A percentile compares a stretch with the other conserved stretches of the same genome.
These are phyloP conservation scores for Homalodisca vitripennis DNA, from an alignment of 1,140 invertebrate genomes.

Conservation along the genomic window DNA sequence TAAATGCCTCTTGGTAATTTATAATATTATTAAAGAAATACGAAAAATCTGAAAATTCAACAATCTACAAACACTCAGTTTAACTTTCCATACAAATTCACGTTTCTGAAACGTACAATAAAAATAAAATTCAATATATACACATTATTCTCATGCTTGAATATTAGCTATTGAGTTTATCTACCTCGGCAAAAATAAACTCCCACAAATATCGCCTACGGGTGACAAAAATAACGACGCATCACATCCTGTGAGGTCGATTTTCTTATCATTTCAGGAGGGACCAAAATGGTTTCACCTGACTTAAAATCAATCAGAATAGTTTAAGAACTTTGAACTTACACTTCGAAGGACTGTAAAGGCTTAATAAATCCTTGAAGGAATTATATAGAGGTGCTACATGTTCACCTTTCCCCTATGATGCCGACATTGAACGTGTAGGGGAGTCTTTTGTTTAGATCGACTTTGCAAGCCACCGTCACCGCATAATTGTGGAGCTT, in stretches of 20 bases:
- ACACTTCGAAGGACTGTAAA: constrained; percentile 18
- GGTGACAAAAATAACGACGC: constrained; percentile 30
- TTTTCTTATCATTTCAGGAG: background rate
- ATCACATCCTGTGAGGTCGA: constrained; percentile 27
- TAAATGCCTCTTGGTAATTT: no score
- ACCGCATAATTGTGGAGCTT: constrained; percentile 26
- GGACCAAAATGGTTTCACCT: background rate
- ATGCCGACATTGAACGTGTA: constrained; percentile 30
- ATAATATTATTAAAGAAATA: no score
- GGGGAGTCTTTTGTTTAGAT: constrained; percentile 29
- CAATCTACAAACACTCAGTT: no score
- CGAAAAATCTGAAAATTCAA: no score
- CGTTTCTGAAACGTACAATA: no score
- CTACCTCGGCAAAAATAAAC: no score
- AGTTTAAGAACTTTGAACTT: constrained; percentile 11
- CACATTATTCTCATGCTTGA: no score
- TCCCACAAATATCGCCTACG: background rate
- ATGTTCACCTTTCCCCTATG: constrained; percentile 27
- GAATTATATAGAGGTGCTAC: constrained; percentile 14
- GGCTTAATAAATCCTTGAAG: background rate
- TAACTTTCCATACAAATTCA: no score
- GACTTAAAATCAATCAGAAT: background rate
- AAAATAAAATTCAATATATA: no score
- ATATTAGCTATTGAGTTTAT: no score
- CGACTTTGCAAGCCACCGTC: constrained; percentile 26